Percentiles rank a stretch among this genome's conserved stretches.
phyloP scores from a whole-genome alignment of 1,140 invertebrate genomes.

The Geopemphigus sp. region DNA sequence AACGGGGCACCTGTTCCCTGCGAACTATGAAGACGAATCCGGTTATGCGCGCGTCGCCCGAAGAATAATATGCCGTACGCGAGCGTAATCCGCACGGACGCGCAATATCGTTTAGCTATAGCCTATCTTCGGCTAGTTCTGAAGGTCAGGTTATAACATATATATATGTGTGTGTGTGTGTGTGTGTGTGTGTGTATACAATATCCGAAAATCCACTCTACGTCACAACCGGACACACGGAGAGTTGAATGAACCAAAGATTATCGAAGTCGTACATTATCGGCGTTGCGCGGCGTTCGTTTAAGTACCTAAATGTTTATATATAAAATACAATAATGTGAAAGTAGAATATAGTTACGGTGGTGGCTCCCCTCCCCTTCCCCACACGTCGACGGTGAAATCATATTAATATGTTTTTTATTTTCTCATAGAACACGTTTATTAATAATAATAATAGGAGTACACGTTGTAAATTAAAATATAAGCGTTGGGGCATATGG shows the following conservation, averaged over 20 bases:
- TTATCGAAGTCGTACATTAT: background rate
- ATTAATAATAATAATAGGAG: background rate
- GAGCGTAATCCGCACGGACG: too few relatives aligned
- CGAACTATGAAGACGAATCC: background rate
- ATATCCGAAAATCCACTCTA: background rate
- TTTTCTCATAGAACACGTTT: conserved; percentile 41
- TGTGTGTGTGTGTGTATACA: background rate
- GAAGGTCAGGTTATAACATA: too few relatives aligned
- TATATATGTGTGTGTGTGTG: background rate
- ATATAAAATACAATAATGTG: conserved; percentile 25
- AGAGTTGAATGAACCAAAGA: conserved; percentile 3
- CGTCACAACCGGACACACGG: background rate
- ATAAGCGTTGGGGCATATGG: too few relatives aligned
- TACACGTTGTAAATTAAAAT: too few relatives aligned
- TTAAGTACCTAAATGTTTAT: conserved; percentile 1
- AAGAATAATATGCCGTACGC: background rate
- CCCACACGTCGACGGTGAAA: conserved; percentile 17
- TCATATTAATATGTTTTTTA: conserved; percentile 8
- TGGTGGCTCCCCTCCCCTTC: too few relatives aligned
- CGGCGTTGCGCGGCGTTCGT: background rate
- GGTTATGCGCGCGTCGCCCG: background rate
- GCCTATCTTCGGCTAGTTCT: too few relatives aligned
- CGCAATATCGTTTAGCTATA: too few relatives aligned
- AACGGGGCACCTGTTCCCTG: background rate
- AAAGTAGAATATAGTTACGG: conserved; percentile 19